Evolutionary conservation across 2,113 vertebrate genomes (phyloP).

Genomic region (Sakesphorus luctuosus): DNA sequence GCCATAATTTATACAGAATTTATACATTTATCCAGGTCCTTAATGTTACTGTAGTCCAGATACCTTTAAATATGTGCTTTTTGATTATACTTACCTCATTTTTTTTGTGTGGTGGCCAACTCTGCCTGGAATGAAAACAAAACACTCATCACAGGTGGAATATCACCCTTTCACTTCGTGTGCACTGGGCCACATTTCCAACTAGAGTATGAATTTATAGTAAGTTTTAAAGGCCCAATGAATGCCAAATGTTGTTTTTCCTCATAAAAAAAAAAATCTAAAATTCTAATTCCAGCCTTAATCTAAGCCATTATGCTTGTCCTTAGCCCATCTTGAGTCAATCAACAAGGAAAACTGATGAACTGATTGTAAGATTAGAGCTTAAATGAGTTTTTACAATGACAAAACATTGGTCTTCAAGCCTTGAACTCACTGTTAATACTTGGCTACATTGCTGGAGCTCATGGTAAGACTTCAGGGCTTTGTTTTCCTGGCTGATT

Average conservation of each 20-base stretch:
- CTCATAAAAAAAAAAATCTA: neutral
- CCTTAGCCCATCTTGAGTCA: neutral
- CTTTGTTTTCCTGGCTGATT: neutral
- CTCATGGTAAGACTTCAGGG: neutral
- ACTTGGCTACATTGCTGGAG: neutral
- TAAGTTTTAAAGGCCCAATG: neutral
- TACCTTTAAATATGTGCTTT: neutral
- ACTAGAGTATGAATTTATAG: neutral
- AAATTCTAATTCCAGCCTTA: neutral
- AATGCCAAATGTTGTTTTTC: neutral
- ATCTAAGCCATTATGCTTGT: neutral
- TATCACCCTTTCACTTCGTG: neutral
- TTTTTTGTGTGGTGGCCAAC: slow-evolving; percentile 66
- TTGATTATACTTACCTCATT: slow-evolving; percentile 70
- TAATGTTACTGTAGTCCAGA: neutral
- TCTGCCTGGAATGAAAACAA: slow-evolving; percentile 68
- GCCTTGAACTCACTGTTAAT: neutral
- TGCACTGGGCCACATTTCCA: neutral
- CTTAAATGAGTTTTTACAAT: neutral
- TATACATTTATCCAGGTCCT: no score
- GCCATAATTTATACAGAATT: no score
- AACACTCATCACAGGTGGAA: neutral
- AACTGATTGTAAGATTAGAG: neutral
- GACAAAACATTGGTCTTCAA: neutral
- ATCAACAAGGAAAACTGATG: neutral